Evolutionary conservation across 2,113 vertebrate genomes (phyloP).

Genomic region (Oryctolagus cuniculus): DNA sequence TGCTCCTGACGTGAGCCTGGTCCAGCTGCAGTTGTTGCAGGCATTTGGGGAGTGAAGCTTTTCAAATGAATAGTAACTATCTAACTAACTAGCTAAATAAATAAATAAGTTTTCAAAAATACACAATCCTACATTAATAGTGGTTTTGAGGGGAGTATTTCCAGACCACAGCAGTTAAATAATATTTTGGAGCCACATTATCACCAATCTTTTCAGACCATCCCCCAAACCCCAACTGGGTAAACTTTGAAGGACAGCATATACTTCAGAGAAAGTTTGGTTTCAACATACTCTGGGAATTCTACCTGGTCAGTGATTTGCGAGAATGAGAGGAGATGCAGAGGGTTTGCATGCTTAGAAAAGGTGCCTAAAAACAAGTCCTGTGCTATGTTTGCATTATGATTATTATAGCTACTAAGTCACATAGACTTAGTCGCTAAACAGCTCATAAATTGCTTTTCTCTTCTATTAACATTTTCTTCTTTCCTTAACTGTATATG

Average conservation of each 20-base stretch:
- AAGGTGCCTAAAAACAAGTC: not conserved
- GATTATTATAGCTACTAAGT: not conserved
- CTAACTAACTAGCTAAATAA: too few species aligned
- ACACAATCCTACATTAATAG: not conserved
- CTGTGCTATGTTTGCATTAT: not conserved
- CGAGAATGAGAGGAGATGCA: accelerated
- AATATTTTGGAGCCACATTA: not conserved
- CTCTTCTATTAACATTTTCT: not conserved
- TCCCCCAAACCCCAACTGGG: not conserved
- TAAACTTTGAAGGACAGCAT: not conserved
- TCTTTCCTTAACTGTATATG: not conserved
- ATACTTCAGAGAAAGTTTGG: not conserved
- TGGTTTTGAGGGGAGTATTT: not conserved
- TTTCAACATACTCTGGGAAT: not conserved
- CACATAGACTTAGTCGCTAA: not conserved
- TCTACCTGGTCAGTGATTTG: not conserved
- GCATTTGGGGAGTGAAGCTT: too few species aligned
- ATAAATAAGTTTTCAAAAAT: not conserved
- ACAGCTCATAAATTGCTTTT: not conserved
- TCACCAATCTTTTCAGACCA: not conserved
- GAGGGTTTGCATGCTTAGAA: not conserved
- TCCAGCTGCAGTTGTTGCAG: too few species aligned
- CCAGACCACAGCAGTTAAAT: not conserved
- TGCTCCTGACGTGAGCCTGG: too few species aligned
- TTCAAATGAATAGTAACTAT: too few species aligned